phyloP scores from a whole-genome alignment of 2,113 vertebrate genomes.

The Alligator sinensis region DNA sequence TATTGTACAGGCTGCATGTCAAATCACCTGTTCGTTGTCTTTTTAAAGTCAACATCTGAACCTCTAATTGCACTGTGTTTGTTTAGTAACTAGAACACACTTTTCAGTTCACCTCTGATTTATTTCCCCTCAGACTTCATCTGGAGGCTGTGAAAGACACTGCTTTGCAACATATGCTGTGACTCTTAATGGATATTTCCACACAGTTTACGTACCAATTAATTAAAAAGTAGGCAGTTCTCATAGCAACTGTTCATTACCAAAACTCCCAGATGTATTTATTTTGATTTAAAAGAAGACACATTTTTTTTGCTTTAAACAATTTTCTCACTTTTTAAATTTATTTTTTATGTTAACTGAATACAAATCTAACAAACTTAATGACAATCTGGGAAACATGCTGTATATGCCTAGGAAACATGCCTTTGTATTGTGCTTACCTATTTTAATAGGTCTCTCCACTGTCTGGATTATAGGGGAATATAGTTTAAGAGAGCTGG shows the following conservation, averaged over 20 bases:
- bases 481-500: neutral
- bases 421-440: neutral
- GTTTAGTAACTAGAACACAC: neutral
- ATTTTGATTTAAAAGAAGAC: neutral
- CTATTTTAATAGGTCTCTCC: neutral
- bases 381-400: neutral
- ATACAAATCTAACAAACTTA: neutral
- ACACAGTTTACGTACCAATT: neutral
- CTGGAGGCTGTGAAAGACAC: neutral
- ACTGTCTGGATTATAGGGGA: neutral
- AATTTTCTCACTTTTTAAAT: neutral
- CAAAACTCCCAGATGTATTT: neutral
- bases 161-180: neutral
- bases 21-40: neutral
- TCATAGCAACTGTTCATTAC: neutral
- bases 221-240: conserved; percentile 28
- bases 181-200: neutral
- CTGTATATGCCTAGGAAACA: neutral
- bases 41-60: neutral
- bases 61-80: conserved; percentile 21
- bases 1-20: neutral
- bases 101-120: conserved; percentile 4
- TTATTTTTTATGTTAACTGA: neutral
- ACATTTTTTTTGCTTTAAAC: neutral
- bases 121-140: conserved; percentile 36